These are phyloP conservation scores for Aphelinus atriplicis DNA, from an alignment of 1,140 invertebrate genomes.

Conservation along the genomic window DNA sequence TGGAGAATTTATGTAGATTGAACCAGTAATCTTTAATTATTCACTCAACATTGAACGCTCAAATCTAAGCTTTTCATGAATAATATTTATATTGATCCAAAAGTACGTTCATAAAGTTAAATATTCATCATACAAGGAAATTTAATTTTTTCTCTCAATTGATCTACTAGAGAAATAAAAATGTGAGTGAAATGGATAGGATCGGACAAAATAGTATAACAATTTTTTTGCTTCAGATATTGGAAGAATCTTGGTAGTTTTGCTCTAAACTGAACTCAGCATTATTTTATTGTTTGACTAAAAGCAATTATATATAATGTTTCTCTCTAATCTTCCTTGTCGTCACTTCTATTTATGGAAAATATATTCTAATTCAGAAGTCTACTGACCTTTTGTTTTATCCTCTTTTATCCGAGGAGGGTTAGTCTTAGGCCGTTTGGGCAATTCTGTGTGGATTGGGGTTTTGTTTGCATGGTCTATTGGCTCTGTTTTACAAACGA, in stretches of 20 bases:
- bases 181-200: too few relatives aligned
- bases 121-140: too few relatives aligned
- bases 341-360: too few relatives aligned
- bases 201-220: too few relatives aligned
- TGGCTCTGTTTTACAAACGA: constrained; percentile 22
- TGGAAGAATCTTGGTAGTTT: background rate
- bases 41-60: background rate
- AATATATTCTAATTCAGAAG: too few relatives aligned
- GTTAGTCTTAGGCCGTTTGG: constrained; percentile 29
- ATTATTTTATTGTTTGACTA: background rate
- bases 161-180: too few relatives aligned
- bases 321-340: too few relatives aligned
- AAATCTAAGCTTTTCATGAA: constrained; percentile 21
- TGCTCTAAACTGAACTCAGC: background rate
- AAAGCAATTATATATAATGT: background rate
- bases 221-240: too few relatives aligned
- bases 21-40: too few relatives aligned
- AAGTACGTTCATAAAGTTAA: background rate
- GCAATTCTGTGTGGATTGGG: background rate
- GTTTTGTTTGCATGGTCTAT: constrained; percentile 39
- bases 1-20: too few relatives aligned
- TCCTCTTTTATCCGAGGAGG: constrained; percentile 37
- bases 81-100: constrained; percentile 6
- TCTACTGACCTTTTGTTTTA: constrained; percentile 36
- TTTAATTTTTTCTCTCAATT: too few relatives aligned